phyloP scores from a whole-genome alignment of 2,113 vertebrate species.

The Heloderma charlesbogerti region DNA sequence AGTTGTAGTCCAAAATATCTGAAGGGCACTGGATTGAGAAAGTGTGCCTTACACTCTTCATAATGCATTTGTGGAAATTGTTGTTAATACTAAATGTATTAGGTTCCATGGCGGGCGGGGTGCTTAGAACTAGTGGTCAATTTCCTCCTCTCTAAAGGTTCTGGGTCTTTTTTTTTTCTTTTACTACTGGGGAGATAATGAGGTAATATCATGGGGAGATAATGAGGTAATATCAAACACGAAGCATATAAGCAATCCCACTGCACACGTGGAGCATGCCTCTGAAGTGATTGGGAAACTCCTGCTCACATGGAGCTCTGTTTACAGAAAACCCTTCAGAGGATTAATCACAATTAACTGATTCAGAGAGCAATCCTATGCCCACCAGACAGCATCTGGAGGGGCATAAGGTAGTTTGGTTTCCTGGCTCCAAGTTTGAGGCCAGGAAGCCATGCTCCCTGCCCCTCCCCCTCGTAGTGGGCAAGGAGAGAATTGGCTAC shows the following conservation, averaged over 20 bases:
- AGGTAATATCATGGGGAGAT: not conserved
- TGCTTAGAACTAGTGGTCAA: not conserved
- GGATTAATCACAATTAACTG: not conserved
- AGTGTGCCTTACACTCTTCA: not conserved
- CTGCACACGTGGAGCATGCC: not conserved
- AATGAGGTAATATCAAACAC: not conserved
- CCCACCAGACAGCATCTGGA: too few relatives aligned
- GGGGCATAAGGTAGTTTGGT: too few relatives aligned
- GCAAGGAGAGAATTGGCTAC: too few relatives aligned
- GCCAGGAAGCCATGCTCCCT: too few relatives aligned
- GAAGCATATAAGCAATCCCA: not conserved
- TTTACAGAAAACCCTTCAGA: not conserved
- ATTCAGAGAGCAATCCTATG: too few relatives aligned
- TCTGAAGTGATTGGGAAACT: not conserved
- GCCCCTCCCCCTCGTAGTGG: too few relatives aligned
- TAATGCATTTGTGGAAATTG: not conserved
- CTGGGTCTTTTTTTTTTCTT: not conserved
- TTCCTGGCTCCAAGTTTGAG: too few relatives aligned
- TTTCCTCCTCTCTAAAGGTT: not conserved
- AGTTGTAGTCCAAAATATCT: not conserved
- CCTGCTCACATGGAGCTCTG: not conserved
- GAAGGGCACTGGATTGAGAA: not conserved
- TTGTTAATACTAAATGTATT: not conserved
- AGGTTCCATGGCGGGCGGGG: too few relatives aligned
- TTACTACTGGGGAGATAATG: not conserved